Base-by-base conservation (phyloP, 2,113 vertebrate species). In the Limnothrissa miodon region DNA sequence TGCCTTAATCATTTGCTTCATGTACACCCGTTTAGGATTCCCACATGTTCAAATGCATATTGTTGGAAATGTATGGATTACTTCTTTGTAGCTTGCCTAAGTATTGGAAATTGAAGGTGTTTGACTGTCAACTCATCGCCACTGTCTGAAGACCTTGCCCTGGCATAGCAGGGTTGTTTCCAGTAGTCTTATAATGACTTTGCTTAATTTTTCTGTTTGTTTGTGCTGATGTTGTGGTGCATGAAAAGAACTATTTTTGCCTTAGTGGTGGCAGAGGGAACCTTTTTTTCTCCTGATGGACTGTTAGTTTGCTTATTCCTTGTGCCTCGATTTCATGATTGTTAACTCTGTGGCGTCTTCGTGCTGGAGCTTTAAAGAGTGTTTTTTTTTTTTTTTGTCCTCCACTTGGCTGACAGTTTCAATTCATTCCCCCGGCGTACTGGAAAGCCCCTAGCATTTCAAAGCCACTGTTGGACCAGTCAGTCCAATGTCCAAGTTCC, bases 1-100 rank as follows among this genome's bases (percentile, higher is more conserved):
- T 89, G 88, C 88, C 88, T 89, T 89, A 89, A 89, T 78, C 85
- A 82, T 84, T 83, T 83, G 86, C 86, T 89, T 84, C 84, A 81
- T 86, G 84, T 87, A 80, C 85, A 79, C 83, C 84, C 86, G 84
- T 4, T 84, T 79, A 82, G 81, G 74, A 81, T 83, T 48, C 66
- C 66, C 83, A 59, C 80, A 82, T 81, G 39, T 83, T 6, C 45
- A 87, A 84, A 79, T 84, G 86, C 82, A 74, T 70, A 46, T 78
- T 79, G 81, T 87, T 85, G 51, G 51, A 56, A 56, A 56, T 23
- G 66, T 33, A 29, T 7, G 9, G 25, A 33, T 36, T 3, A 36
- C 15, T 36, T 36, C 66, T 74, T 74, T 29, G 25, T 62, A 29
- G 66, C 33, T 10, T 10, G 53, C 33, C 25, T 11, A 53, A 82